phyloP scores from a whole-genome alignment of 2,113 vertebrate genomes.

The Chaetorhynchus papuensis region DNA sequence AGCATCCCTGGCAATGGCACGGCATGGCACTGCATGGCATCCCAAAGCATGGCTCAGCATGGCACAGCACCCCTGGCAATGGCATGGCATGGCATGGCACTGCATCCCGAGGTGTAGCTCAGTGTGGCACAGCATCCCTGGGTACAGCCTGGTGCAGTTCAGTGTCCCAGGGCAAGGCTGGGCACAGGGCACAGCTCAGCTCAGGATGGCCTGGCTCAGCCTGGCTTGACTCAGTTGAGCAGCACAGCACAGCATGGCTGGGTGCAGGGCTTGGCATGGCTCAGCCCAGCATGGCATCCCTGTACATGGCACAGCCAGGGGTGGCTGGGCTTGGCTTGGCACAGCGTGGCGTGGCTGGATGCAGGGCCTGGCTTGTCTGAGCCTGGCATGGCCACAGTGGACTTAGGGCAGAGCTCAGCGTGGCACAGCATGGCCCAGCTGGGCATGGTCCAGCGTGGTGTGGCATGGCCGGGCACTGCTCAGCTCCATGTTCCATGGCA shows the following conservation, averaged over 20 bases:
- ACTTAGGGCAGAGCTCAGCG: background rate
- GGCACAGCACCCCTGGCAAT: background rate
- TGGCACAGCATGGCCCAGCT: background rate
- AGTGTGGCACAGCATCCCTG: background rate
- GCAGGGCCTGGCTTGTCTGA: background rate
- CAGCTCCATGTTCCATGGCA: background rate
- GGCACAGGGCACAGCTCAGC: background rate
- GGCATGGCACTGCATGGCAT: background rate
- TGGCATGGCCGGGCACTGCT: background rate
- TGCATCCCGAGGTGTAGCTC: background rate
- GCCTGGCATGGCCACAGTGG: background rate
- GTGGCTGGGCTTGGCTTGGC: background rate
- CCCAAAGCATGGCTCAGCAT: background rate
- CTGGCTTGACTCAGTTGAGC: background rate
- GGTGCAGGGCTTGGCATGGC: background rate
- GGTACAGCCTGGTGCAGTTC: background rate
- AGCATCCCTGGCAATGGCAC: background rate
- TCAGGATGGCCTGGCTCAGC: background rate
- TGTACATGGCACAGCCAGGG: background rate
- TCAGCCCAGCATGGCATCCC: background rate
- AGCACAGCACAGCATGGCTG: background rate
- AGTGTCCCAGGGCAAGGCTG: background rate
- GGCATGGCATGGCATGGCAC: background rate
- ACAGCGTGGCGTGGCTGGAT: fast-evolving
- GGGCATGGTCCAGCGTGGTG: background rate